These are phyloP conservation scores for Minunthozetes semirufus DNA, from an alignment of 2,888 invertebrate species.

Conservation along the genomic window DNA sequence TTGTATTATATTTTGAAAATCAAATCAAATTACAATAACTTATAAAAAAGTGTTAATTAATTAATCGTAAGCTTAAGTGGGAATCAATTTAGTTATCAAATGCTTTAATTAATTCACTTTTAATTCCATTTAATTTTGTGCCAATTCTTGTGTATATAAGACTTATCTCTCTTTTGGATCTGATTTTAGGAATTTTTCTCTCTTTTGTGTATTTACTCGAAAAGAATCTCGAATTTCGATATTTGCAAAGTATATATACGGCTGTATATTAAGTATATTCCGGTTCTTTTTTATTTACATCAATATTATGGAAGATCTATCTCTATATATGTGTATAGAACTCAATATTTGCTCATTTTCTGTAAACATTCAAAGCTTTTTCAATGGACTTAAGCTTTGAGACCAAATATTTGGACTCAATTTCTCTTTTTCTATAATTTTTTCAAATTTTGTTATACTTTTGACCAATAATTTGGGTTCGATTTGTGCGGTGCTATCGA, in stretches of 20 bases:
- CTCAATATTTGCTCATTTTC: slow-evolving; percentile 17
- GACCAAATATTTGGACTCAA: too few species aligned
- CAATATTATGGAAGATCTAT: not conserved
- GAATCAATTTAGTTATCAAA: not conserved
- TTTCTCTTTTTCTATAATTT: too few species aligned
- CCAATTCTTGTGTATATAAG: not conserved
- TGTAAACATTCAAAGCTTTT: not conserved
- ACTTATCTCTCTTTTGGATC: not conserved
- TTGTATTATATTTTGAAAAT: not conserved
- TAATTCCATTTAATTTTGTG: slow-evolving; percentile 2
- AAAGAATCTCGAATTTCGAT: not conserved
- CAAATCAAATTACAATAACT: not conserved
- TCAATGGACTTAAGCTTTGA: too few species aligned
- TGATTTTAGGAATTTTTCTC: not conserved
- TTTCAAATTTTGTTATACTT: too few species aligned
- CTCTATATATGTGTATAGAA: not conserved
- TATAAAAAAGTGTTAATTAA: not conserved
- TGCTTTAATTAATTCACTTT: not conserved
- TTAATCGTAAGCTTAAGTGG: not conserved
- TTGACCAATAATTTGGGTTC: too few species aligned
- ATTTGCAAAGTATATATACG: slow-evolving; percentile 22
- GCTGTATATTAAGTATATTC: too few species aligned
- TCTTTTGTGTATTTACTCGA: not conserved
- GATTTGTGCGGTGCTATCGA: too few species aligned
- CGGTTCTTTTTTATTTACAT: not conserved